A percentile compares a stretch with the other conserved stretches of the same genome.
These are phyloP conservation scores for Heloderma charlesbogerti DNA, from an alignment of 2,113 vertebrate species.

Conservation along the genomic window DNA sequence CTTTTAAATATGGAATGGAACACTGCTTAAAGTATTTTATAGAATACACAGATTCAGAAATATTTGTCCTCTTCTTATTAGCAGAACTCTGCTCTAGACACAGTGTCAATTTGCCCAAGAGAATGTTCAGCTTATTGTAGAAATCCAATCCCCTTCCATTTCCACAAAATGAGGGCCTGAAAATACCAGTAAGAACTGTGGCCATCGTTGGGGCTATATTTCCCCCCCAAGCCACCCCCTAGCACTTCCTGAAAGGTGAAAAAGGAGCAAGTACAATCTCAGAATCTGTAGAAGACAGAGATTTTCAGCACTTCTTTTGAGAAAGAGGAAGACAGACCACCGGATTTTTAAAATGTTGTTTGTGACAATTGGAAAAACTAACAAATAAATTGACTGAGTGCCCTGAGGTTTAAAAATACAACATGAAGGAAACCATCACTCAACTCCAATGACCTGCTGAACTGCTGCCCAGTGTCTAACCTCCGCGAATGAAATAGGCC, in stretches of 20 bases:
- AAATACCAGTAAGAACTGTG: background rate
- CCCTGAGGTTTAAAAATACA: background rate
- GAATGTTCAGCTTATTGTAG: background rate
- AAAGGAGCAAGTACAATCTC: background rate
- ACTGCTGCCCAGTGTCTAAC: conserved; percentile 11
- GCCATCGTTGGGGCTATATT: background rate
- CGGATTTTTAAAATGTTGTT: conserved; percentile 17
- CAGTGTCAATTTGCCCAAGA: background rate
- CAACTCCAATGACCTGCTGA: conserved; percentile 11
- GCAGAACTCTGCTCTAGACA: background rate
- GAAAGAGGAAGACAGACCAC: background rate
- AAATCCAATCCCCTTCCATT: background rate
- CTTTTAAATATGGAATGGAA: background rate
- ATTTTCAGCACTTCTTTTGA: conserved; percentile 30
- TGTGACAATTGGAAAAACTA: background rate
- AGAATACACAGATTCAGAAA: background rate
- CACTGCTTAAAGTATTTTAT: background rate
- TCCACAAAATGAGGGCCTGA: background rate
- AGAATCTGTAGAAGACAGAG: background rate
- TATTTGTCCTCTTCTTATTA: background rate
- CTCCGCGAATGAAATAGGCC: background rate
- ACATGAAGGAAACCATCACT: conserved; percentile 11
- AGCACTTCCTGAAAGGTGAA: conserved; percentile 2
- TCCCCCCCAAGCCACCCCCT: background rate
- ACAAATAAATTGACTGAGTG: background rate